Evolutionary conservation across 2,888 invertebrate genomes (phyloP).

Genomic region (Sarcophaga rosellei): DNA sequence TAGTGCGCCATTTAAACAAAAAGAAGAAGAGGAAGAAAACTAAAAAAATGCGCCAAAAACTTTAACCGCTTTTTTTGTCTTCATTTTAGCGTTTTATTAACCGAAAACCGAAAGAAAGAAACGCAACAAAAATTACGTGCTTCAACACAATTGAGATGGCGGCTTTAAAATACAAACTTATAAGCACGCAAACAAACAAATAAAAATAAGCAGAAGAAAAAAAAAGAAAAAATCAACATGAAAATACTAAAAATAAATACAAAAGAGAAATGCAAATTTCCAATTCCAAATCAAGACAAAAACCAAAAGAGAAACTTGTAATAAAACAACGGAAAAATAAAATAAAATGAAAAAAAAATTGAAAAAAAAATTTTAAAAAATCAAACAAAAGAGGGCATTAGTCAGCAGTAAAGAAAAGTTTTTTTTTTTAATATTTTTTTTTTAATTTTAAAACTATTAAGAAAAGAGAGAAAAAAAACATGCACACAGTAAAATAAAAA

Average conservation of each 20-base stretch:
- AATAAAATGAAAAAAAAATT: constrained; percentile 21
- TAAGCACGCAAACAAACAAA: background rate
- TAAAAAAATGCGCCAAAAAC: constrained; percentile 50
- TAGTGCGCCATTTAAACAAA: constrained; percentile 19
- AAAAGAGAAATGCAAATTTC: constrained; percentile 53
- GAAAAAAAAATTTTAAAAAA: constrained; percentile 21
- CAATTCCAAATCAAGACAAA: constrained; percentile 16
- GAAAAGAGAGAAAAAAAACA: background rate
- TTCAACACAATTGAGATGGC: constrained; percentile 46
- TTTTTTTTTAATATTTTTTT: constrained; percentile 20
- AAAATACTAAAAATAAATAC: constrained; percentile 27
- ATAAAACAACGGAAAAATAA: constrained; percentile 32
- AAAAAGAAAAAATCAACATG: constrained; percentile 9
- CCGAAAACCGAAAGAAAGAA: constrained; percentile 15
- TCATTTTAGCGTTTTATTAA: background rate
- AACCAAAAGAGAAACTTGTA: constrained; percentile 54
- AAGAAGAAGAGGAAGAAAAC: background rate
- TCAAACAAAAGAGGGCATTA: constrained; percentile 58
- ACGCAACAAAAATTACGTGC: constrained; percentile 44
- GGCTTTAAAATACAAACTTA: constrained; percentile 56
- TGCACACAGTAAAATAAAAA: background rate
- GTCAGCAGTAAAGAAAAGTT: constrained; percentile 40
- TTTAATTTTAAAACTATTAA: constrained; percentile 33
- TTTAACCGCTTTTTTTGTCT: background rate
- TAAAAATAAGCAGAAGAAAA: too few relatives aligned